Evolutionary conservation across 2,888 invertebrate species (phyloP).

Genomic region (Anoplius nigerrimus): DNA sequence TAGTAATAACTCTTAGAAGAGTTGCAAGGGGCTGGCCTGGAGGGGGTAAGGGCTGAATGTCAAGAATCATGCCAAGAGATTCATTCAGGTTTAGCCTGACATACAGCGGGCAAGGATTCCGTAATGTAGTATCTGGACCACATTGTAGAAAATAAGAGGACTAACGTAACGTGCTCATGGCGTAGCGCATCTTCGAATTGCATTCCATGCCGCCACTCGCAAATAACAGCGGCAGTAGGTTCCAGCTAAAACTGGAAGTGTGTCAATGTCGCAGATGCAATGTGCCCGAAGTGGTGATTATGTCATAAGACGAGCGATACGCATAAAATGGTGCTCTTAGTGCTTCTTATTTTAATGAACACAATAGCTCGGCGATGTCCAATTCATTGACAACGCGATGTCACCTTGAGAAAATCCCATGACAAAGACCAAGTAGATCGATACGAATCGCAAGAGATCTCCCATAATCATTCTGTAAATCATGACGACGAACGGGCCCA

Average conservation of each 20-base stretch:
- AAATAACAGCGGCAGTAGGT: conserved; percentile 4
- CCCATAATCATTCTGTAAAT: conserved; percentile 99
- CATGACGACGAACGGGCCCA: conserved; percentile 99
- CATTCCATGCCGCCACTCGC: conserved; percentile 16
- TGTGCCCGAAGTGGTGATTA: conserved; percentile 35
- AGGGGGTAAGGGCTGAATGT: no score
- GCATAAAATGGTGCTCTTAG: not conserved
- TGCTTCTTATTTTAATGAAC: no score
- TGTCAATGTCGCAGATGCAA: conserved; percentile 55
- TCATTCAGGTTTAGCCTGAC: not conserved
- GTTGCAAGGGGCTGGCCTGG: no score
- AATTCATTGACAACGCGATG: no score
- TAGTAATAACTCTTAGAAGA: no score
- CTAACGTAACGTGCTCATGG: conserved; percentile 60
- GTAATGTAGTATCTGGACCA: not conserved
- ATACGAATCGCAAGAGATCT: conserved; percentile 95
- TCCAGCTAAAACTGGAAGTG: conserved; percentile 33
- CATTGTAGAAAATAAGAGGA: conserved; percentile 48
- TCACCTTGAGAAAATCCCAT: conserved; percentile 97
- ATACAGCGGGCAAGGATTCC: conserved; percentile 11
- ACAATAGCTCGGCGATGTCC: no score
- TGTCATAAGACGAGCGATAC: conserved; percentile 21
- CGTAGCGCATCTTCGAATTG: conserved; percentile 41
- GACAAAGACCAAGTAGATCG: conserved; percentile 97
- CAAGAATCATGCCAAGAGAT: not conserved